These are phyloP conservation scores for Masnerella sp. DNA, from an alignment of 2,888 invertebrate genomes.

Conservation along the genomic window DNA sequence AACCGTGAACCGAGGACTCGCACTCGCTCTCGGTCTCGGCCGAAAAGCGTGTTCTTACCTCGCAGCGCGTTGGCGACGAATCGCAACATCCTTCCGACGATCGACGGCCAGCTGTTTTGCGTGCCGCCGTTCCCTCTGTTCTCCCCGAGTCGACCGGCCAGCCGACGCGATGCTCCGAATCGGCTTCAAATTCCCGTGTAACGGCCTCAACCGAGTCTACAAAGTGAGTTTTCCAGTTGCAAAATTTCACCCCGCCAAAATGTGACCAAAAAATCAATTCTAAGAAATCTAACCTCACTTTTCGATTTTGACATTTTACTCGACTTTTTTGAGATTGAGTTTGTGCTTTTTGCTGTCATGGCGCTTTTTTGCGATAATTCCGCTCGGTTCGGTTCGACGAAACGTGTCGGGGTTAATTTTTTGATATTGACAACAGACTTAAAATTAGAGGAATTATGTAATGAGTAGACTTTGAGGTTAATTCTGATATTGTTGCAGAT, in stretches of 20 bases:
- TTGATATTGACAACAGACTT: no score
- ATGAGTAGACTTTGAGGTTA: conserved; percentile 51
- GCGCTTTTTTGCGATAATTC: conserved; percentile 32
- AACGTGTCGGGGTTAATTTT: conserved; percentile 73
- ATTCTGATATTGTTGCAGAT: conserved; percentile 19
- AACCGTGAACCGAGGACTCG: no score
- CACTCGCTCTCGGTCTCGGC: no score
- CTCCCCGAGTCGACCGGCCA: conserved; percentile 51
- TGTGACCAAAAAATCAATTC: neutral
- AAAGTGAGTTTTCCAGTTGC: conserved; percentile 60
- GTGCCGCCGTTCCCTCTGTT: conserved; percentile 23
- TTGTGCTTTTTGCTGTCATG: neutral
- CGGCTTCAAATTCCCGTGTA: conserved; percentile 77
- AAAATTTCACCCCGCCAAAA: neutral
- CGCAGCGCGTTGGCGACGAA: conserved; percentile 53
- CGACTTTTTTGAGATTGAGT: conserved; percentile 7
- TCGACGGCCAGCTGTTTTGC: conserved; percentile 28
- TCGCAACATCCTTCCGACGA: conserved; percentile 71
- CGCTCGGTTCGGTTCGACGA: conserved; percentile 64
- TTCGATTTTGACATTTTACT: conserved; percentile 60
- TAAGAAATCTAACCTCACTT: neutral
- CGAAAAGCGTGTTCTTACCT: conserved; percentile 18
- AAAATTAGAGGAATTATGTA: conserved; percentile 70
- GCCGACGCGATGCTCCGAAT: conserved; percentile 74
- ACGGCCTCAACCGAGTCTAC: conserved; percentile 74